phyloP scores from a whole-genome alignment of 2,113 vertebrate genomes.

The Oryzias woworae region DNA sequence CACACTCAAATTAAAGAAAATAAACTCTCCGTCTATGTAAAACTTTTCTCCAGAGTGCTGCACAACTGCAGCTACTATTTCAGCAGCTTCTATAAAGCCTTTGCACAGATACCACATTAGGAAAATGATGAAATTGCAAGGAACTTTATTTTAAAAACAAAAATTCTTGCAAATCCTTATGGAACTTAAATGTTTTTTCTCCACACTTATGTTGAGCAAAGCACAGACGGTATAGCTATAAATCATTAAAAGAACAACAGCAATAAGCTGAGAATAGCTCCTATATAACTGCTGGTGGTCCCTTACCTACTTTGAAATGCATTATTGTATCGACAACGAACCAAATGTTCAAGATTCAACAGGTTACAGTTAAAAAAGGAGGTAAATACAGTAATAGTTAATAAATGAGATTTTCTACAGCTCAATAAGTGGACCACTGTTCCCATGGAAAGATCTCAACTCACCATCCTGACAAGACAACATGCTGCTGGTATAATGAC shows the following conservation, averaged over 20 bases:
- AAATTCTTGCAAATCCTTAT: too few relatives aligned
- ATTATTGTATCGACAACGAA: constrained; percentile 30
- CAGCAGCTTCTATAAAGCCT: constrained; percentile 14
- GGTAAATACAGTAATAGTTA: constrained; percentile 26
- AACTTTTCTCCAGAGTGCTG: constrained; percentile 32
- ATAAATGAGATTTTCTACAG: constrained; percentile 36
- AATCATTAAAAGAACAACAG: constrained; percentile 40
- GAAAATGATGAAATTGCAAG: too few relatives aligned
- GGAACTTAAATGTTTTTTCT: constrained; percentile 4
- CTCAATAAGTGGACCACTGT: constrained; percentile 17
- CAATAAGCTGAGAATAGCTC: constrained; percentile 36
- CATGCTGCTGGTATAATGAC: constrained; percentile 3
- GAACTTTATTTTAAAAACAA: too few relatives aligned
- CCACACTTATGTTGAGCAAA: constrained; percentile 11
- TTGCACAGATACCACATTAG: too few relatives aligned
- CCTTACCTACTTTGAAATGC: constrained; percentile 9
- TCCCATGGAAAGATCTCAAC: constrained; percentile 13
- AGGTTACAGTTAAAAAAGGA: constrained; percentile 4
- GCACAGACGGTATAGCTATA: constrained; percentile 18
- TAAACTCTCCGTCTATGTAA: constrained; percentile 5
- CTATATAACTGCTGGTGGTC: constrained; percentile 36
- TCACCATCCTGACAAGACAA: constrained; percentile 1
- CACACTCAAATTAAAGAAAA: constrained; percentile 19
- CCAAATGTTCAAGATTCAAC: constrained; percentile 25
- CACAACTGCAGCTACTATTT: constrained; percentile 46